Conservation (phyloP, 2,113 vertebrate genomes). For the Brienomyrus brachyistius region DNA sequence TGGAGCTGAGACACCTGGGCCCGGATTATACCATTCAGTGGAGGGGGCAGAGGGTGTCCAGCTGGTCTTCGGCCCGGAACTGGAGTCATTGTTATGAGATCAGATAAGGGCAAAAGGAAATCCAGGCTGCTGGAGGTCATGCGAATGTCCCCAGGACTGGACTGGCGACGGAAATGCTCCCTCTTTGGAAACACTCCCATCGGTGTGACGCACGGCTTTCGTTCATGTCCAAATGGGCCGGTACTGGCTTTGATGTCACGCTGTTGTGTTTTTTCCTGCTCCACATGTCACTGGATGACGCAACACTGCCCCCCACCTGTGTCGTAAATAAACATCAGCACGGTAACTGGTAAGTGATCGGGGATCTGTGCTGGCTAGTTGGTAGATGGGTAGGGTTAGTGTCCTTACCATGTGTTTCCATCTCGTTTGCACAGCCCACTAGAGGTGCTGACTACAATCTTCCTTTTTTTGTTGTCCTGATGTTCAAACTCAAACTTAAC, state of each 20-base stretch:
- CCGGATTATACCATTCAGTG: background rate
- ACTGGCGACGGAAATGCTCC: background rate
- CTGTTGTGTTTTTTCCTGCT: background rate
- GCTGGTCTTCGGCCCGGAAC: constrained; percentile 10
- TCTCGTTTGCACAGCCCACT: background rate
- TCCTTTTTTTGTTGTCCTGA: background rate
- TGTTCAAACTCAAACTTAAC: background rate
- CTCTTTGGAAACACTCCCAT: background rate
- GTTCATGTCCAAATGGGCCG: background rate
- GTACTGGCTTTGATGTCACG: background rate
- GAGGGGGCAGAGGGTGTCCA: background rate
- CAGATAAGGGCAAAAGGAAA: constrained; percentile 64
- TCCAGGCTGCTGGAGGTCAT: constrained; percentile 56
- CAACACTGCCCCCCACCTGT: background rate
- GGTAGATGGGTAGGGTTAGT: background rate
- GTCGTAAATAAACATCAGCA: background rate
- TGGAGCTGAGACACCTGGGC: background rate
- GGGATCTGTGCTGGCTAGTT: background rate
- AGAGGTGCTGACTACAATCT: background rate
- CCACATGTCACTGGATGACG: background rate
- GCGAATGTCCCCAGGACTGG: constrained; percentile 2
- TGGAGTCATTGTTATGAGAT: constrained; percentile 56
- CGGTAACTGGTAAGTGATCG: background rate
- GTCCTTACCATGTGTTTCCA: background rate
- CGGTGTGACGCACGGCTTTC: background rate